Base-by-base conservation (phyloP, 2,888 invertebrate species). In the Acrocera orbiculus region DNA sequence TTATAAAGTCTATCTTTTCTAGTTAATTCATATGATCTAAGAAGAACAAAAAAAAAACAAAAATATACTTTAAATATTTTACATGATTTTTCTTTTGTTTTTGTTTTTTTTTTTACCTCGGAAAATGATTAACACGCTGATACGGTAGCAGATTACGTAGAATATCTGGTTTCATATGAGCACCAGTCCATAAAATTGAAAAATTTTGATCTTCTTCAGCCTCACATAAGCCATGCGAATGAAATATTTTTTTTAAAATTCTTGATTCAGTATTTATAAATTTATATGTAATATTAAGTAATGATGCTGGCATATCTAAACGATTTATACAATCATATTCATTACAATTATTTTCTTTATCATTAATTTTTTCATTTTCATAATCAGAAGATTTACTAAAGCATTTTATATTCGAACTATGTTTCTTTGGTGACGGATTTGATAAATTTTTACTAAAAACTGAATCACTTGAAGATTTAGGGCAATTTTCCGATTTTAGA, bases 61-160 rank as follows among this genome's bases (percentile, higher is more conserved):
- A 6, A 13, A 13, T n/a, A 19, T 23, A 17, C n/a, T 20, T 5
- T 15, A 32, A 30, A n/a, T 14, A 27, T 10, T 8, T 16, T 24
- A 7, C 19, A 14, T 29, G 10, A n/a, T 23, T 30, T 14, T 10
- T 5, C 7, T 27, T 24, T 26, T n/a, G 11, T n/a, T n/a, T n/a
- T n/a, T n/a, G n/a, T n/a, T n/a, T n/a, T 17, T 19, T 20, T n/a
- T 17, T 23, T 55, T 52, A 77, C 78, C 78, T 73, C 6, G 93
- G 93, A 57, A 95, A 95, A 61, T 95, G 93, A 57, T 95, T 95
- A 37, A 93, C 82, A 50, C 90, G 70, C 61, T 95, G 95, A 58
- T 87, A 82, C n/a, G 82, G 73, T 29, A 76, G 69, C 46, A 92
- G 60, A 30, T 76, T 70, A 43, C 87, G 66, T 34, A 92, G 63